Percentiles rank a stretch among this genome's conserved stretches.
These are phyloP conservation scores for Branchellion lobata DNA, from an alignment of 2,888 invertebrate genomes.

Conservation along the genomic window DNA sequence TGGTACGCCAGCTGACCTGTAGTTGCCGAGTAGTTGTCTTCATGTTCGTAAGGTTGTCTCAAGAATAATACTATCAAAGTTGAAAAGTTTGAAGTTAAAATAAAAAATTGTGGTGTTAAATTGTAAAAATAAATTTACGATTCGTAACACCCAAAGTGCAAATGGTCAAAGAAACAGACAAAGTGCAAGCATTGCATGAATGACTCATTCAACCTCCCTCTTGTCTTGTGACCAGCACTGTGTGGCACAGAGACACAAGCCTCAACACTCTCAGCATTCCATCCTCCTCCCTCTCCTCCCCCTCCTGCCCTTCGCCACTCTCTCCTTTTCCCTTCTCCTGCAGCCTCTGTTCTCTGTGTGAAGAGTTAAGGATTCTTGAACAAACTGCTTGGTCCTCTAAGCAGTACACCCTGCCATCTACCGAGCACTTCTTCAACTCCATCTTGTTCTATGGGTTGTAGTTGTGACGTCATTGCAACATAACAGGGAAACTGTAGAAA, in stretches of 20 bases:
- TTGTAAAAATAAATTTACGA: too few species aligned
- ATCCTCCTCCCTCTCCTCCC: not conserved
- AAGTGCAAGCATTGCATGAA: too few species aligned
- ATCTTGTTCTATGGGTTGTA: constrained; percentile 13
- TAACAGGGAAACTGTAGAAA: too few species aligned
- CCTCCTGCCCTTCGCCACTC: not conserved
- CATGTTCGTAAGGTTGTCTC: not conserved
- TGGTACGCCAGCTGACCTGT: constrained; percentile 38
- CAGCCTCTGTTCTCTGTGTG: too few species aligned
- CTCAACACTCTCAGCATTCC: not conserved
- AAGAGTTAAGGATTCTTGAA: too few species aligned
- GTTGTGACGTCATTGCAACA: too few species aligned
- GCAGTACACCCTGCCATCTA: not conserved
- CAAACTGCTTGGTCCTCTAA: not conserved
- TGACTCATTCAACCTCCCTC: not conserved
- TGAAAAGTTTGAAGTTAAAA: too few species aligned
- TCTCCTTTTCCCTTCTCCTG: too few species aligned
- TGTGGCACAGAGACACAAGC: not conserved
- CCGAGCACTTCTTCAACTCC: constrained; percentile 30
- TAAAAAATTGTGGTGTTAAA: too few species aligned
- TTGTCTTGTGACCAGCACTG: not conserved
- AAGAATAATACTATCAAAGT: too few species aligned
- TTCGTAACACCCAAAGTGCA: too few species aligned
- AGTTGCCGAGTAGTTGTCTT: not conserved
- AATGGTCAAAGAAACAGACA: too few species aligned